These are phyloP conservation scores for Coendou prehensilis DNA, from an alignment of 2,797 vertebrate genomes.

Conservation along the genomic window DNA sequence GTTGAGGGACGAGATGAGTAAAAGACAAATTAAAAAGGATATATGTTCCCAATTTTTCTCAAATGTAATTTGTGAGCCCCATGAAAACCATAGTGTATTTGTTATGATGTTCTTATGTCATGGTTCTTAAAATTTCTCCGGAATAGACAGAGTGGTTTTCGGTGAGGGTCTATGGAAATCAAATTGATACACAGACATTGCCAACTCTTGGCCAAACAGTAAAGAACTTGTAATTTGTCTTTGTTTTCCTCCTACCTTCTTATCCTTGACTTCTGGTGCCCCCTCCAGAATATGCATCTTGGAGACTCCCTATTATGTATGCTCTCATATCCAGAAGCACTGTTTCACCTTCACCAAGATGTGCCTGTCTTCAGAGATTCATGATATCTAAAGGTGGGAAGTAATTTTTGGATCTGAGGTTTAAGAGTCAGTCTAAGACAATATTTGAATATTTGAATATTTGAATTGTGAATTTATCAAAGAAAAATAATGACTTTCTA, in stretches of 20 bases:
- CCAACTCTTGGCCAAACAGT: neutral
- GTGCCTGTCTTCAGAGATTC: neutral
- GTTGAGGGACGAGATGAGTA: constrained; percentile 11
- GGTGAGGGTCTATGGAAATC: neutral
- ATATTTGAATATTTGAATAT: neutral
- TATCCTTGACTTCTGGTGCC: neutral
- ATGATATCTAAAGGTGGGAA: neutral
- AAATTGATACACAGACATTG: neutral
- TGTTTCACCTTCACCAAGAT: neutral
- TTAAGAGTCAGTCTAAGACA: constrained; percentile 20
- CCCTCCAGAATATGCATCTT: neutral
- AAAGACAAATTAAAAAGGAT: constrained; percentile 7
- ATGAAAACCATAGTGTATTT: constrained; percentile 42
- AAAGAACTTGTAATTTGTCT: neutral
- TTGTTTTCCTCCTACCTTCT: neutral
- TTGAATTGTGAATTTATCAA: neutral
- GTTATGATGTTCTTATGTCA: constrained; percentile 59
- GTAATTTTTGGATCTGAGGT: neutral
- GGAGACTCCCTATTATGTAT: neutral
- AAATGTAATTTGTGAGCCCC: constrained; percentile 69
- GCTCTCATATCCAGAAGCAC: neutral
- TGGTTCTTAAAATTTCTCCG: neutral
- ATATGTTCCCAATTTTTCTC: constrained; percentile 21
- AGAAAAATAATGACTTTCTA: neutral
- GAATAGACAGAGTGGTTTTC: neutral